phyloP scores from a whole-genome alignment of 1,140 invertebrate species.

The Aphidius ervi region DNA sequence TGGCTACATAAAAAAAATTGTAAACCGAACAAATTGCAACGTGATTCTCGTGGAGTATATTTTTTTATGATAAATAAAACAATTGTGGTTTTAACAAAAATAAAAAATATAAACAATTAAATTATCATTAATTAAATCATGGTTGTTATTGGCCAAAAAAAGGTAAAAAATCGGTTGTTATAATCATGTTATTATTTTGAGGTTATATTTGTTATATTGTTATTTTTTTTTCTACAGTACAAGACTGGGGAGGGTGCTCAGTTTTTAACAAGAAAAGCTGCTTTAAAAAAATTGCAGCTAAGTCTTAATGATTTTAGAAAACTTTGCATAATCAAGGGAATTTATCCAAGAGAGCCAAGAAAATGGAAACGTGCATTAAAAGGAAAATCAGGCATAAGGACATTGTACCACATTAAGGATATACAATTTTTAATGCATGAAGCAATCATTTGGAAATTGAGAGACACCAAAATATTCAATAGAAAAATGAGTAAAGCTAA shows the following conservation, averaged over 20 bases:
- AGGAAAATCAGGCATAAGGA: conserved; percentile 84
- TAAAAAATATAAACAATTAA: too few relatives aligned
- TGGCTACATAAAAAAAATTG: too few relatives aligned
- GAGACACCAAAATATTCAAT: conserved; percentile 82
- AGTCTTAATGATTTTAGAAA: conserved; percentile 84
- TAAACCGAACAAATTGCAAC: too few relatives aligned
- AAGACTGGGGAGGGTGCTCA: conserved; percentile 83
- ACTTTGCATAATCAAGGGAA: conserved; percentile 95
- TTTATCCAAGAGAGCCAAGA: conserved; percentile 95
- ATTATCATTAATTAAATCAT: too few relatives aligned
- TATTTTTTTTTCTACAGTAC: conserved; percentile 59
- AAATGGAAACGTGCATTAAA: conserved; percentile 92
- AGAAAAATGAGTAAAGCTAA: conserved; percentile 75
- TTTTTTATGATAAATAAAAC: too few relatives aligned
- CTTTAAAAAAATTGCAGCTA: conserved; percentile 89
- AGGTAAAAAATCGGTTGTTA: too few relatives aligned
- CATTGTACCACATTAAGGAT: conserved; percentile 91
- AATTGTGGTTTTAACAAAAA: too few relatives aligned
- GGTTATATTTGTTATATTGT: too few relatives aligned
- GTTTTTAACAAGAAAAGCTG: conserved; percentile 87
- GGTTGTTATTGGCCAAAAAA: too few relatives aligned
- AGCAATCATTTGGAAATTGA: conserved; percentile 91
- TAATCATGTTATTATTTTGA: too few relatives aligned
- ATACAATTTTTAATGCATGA: conserved; percentile 96
- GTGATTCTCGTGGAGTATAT: too few relatives aligned